Evolutionary conservation across 2,113 vertebrate genomes (phyloP).

Genomic region (Entomyzon cyanotis): DNA sequence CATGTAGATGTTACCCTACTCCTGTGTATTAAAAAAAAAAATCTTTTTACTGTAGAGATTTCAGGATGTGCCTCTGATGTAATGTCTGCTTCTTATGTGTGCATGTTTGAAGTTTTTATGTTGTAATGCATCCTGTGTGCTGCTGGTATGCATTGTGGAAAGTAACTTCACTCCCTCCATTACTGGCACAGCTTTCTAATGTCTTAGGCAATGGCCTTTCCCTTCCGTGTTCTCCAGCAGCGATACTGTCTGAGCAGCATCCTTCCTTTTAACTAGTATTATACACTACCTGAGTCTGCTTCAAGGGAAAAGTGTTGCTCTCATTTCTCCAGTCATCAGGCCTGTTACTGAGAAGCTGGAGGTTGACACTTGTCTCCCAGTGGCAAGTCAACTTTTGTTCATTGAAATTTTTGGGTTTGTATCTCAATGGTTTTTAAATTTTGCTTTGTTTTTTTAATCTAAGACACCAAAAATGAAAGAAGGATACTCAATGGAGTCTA

Average conservation of each 20-base stretch:
- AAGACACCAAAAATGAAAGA: background rate
- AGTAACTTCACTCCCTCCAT: background rate
- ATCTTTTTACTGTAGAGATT: background rate
- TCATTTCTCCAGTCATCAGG: background rate
- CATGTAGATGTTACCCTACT: background rate
- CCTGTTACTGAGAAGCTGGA: background rate
- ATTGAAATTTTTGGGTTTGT: background rate
- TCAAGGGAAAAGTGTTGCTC: background rate
- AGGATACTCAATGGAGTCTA: background rate
- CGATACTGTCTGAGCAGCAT: background rate
- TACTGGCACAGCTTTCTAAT: background rate
- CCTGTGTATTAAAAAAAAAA: background rate
- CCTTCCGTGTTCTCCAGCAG: background rate
- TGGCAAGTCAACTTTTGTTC: background rate
- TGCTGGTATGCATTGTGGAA: background rate
- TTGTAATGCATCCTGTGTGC: background rate
- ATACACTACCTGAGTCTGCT: background rate
- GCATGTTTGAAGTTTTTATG: background rate
- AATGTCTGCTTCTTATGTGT: background rate
- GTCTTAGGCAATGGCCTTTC: background rate
- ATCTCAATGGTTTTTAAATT: background rate
- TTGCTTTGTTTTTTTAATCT: background rate
- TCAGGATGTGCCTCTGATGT: background rate
- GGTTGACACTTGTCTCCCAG: background rate
- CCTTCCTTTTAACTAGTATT: background rate